Evolutionary conservation across 92 coral and sea anemone genomes (phyloP).

Genomic region (Scolanthus callimorphus): DNA sequence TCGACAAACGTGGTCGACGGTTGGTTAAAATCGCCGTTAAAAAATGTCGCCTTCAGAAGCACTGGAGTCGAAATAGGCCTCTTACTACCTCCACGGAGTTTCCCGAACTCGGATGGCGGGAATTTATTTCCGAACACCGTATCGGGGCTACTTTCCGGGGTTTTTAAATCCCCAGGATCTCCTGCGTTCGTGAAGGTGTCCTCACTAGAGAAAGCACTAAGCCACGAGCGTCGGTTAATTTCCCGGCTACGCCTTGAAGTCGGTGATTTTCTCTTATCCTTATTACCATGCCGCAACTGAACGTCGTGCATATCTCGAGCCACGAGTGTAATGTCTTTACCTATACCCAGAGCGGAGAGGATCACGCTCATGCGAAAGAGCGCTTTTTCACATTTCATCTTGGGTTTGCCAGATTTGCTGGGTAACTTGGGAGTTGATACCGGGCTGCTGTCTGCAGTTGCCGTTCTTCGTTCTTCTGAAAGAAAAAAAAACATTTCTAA

Average conservation of each 20-base stretch:
- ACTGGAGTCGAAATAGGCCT: slow-evolving; percentile 88
- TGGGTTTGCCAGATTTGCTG: slow-evolving; percentile 21
- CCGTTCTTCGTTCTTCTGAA: slow-evolving; percentile 26
- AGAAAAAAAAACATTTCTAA: background rate
- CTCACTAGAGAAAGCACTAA: slow-evolving; percentile 62
- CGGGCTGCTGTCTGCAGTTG: slow-evolving; percentile 70
- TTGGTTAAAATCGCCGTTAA: slow-evolving; percentile 26
- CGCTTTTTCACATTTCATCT: slow-evolving; percentile 49
- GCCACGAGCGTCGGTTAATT: slow-evolving; percentile 67
- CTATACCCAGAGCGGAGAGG: slow-evolving; percentile 47
- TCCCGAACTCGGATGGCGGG: slow-evolving; percentile 25
- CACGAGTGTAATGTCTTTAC: slow-evolving; percentile 30
- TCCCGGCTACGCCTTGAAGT: slow-evolving; percentile 76
- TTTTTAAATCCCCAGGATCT: slow-evolving; percentile 1
- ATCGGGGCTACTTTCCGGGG: slow-evolving; percentile 37
- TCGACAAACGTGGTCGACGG: slow-evolving; percentile 45
- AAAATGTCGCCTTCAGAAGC: slow-evolving; percentile 71
- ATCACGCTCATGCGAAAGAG: slow-evolving; percentile 49
- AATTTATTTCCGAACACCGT: slow-evolving; percentile 3
- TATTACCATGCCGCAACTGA: slow-evolving; percentile 32
- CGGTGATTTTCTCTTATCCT: slow-evolving; percentile 58
- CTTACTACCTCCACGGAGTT: slow-evolving; percentile 39
- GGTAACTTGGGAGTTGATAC: slow-evolving; percentile 36
- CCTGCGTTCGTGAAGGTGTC: slow-evolving; percentile 27
- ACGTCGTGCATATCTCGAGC: slow-evolving; percentile 58